phyloP scores from a whole-genome alignment of 2,797 vertebrate genomes.

The Geotrypetes seraphini region DNA sequence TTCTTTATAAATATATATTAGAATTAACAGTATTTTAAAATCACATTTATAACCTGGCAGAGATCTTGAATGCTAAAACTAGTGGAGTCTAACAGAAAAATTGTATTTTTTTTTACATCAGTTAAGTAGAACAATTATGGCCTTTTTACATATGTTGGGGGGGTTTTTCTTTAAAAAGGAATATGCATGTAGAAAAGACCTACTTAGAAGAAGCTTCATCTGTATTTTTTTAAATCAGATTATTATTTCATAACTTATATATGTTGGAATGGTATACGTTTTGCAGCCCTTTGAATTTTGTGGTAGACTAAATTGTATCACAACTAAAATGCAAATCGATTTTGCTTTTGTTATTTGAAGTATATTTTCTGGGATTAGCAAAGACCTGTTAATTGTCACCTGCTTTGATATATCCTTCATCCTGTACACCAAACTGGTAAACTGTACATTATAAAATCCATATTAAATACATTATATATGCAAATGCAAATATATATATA shows the following conservation, averaged over 20 bases:
- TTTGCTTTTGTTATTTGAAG: slow-evolving; percentile 52
- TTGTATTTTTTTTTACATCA: slow-evolving; percentile 69
- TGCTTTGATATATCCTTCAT: slow-evolving; percentile 65
- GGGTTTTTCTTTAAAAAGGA: slow-evolving; percentile 58
- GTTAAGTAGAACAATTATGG: slow-evolving; percentile 72
- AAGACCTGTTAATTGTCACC: slow-evolving; percentile 58
- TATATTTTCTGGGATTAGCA: slow-evolving; percentile 67
- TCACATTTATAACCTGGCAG: slow-evolving; percentile 61
- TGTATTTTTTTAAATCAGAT: slow-evolving; percentile 76
- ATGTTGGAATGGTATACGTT: slow-evolving; percentile 61
- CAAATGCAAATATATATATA: slow-evolving; percentile 61
- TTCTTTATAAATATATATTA: too few species aligned
- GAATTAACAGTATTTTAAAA: slow-evolving; percentile 70
- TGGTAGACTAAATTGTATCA: slow-evolving; percentile 63
- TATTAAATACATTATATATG: slow-evolving; percentile 75
- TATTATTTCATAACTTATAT: slow-evolving; percentile 88
- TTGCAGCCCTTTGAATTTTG: slow-evolving; percentile 67
- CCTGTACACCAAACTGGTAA: slow-evolving; percentile 65
- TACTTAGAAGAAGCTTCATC: slow-evolving; percentile 73
- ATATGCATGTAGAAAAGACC: slow-evolving; percentile 82
- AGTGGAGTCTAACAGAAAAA: slow-evolving; percentile 66
- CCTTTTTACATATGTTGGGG: slow-evolving; percentile 68
- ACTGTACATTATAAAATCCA: slow-evolving; percentile 60
- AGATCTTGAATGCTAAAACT: slow-evolving; percentile 73
- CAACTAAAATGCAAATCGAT: slow-evolving; percentile 49